Evolutionary conservation across 2,888 invertebrate genomes (phyloP), one percentile per base, ranked within the genome.

Genomic region (Salticus scenicus): DNA sequence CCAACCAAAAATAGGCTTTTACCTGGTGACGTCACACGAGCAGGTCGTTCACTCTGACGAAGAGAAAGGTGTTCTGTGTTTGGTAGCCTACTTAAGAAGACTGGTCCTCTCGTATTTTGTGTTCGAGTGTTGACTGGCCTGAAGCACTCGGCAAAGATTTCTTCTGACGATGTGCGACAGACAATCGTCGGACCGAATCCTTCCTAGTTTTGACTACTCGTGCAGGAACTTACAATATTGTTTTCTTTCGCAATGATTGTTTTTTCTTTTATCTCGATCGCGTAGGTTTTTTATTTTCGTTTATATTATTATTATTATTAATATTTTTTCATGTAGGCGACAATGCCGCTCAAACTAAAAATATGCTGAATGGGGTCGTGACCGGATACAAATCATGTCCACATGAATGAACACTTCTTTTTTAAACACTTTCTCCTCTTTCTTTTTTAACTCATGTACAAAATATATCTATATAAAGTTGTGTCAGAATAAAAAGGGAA

Each of bases 1-100:
- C 86, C 86, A 86, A 86, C 86, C 86, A 86, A 86, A 86, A 86
- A 86, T 86, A 86, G 80, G 86, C 80, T 80, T 57, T 57, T 86
- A 86, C 86, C 86, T 86, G 80, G 37, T 71, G 70, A 80, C 71
- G 78, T 74, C 78, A 74, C 20, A 17, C 51, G 5, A 31, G 69
- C 84, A 84, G 84, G 84, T 84, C 84, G 78, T 84, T 84, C 84
- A 84, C 84, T 84, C 66, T 14, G 12, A 47, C 33, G 73, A 73
- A 67, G 67, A 73, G 83, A 70, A 51, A 41, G 31, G 42, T 70
- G 47, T 66, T 27, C 31, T 47, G 83, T 24, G 28, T 75, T 76
- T 72, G 71, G 75, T 80, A 86, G 86, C 86, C 86, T 86, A 86
- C 80, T 86, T 86, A 75, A 51, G 67, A 20, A 57, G 57, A 85